Evolutionary conservation across 2,888 invertebrate species (phyloP).

Genomic region (Nematopogon swammerdamellus): DNA sequence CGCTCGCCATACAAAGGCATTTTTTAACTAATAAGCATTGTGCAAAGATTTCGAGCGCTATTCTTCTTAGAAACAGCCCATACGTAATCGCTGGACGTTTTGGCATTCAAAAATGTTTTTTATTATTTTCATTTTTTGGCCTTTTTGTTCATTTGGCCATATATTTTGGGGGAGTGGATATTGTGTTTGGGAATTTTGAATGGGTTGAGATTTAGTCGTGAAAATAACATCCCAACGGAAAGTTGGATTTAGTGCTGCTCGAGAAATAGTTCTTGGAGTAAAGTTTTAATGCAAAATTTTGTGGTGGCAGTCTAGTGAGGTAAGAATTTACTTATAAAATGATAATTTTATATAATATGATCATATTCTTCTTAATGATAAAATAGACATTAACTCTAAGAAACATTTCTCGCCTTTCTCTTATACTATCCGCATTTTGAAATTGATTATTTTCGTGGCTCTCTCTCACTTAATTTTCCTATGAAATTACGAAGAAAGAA

Average conservation of each 20-base stretch:
- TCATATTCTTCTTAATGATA: no score
- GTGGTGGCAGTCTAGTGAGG: no score
- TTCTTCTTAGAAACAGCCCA: background rate
- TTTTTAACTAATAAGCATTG: background rate
- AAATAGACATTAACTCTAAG: no score
- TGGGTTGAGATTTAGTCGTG: background rate
- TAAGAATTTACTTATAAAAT: no score
- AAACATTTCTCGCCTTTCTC: no score
- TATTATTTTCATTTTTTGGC: background rate
- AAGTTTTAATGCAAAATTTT: no score
- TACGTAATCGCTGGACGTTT: background rate
- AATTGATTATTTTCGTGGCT: no score
- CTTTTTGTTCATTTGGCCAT: background rate
- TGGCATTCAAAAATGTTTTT: background rate
- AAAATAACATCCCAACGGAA: background rate
- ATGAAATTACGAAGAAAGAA: no score
- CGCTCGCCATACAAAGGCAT: background rate
- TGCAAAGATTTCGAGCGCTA: background rate
- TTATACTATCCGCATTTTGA: no score
- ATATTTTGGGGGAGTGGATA: background rate
- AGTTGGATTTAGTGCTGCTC: background rate
- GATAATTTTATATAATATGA: no score
- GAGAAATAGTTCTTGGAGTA: background rate
- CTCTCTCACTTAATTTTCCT: no score
- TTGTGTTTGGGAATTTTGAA: background rate